Evolutionary conservation across 1,140 invertebrate genomes (phyloP).

Genomic region (Ptiloglossa arizonensis): DNA sequence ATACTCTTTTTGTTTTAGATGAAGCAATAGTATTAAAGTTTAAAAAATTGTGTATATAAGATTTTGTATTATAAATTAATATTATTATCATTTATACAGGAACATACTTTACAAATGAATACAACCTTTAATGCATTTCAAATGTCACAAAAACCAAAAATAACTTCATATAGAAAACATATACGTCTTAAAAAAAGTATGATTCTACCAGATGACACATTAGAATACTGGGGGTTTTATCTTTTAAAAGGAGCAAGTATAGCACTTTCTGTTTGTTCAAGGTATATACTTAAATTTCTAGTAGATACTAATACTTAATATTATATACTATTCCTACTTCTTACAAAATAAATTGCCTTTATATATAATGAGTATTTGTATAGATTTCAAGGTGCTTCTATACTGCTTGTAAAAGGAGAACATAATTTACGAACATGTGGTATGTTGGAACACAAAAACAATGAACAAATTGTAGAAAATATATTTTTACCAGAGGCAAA

Average conservation of each 20-base stretch:
- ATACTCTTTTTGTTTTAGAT: neutral
- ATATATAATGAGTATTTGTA: neutral
- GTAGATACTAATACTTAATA: constrained; percentile 7
- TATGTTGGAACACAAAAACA: constrained; percentile 86
- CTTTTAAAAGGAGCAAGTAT: constrained; percentile 89
- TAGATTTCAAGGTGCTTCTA: constrained; percentile 87
- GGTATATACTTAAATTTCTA: constrained; percentile 77
- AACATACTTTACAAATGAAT: constrained; percentile 90
- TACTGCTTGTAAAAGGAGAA: constrained; percentile 90
- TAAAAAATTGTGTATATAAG: neutral
- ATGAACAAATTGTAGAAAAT: constrained; percentile 82
- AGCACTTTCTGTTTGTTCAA: constrained; percentile 89
- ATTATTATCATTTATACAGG: constrained; percentile 75
- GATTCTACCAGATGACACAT: constrained; percentile 90
- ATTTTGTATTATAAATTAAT: neutral
- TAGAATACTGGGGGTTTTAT: constrained; percentile 95
- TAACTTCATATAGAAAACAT: constrained; percentile 87
- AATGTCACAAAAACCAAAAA: constrained; percentile 86
- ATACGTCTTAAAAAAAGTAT: constrained; percentile 91
- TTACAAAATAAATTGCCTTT: neutral
- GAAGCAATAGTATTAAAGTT: neutral
- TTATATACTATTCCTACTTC: neutral
- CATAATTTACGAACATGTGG: constrained; percentile 89
- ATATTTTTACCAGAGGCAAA: constrained; percentile 82
- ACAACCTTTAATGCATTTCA: constrained; percentile 91